Evolutionary conservation across 2,888 invertebrate species (phyloP), one percentile per base, ranked within the genome.

Genomic region (Melanargia galathea): DNA sequence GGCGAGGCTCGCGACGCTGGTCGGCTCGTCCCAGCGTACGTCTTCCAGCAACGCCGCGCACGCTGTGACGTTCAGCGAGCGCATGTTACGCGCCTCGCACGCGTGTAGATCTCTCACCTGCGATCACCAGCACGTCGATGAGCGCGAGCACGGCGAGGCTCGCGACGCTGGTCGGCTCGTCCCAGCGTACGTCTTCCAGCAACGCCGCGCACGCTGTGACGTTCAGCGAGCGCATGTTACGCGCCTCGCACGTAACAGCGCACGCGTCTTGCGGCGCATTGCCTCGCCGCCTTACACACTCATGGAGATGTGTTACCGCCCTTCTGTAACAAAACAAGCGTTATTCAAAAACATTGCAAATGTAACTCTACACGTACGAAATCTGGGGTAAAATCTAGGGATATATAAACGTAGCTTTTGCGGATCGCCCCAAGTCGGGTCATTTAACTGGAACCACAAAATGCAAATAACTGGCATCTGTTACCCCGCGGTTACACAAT

Each of bases 71-170:
- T 16, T 26, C 30, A 30, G 16, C 45, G 45, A 20, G 45, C 11
- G 45, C 20, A 11, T 45, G 20, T 45, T 45, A 45, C 45, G 20
- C 20, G 45, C 11, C 18, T 2, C 43, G 10, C 43, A 43, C 43
- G 43, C 1, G 16, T n/a, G n/a, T n/a, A n/a, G n/a, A n/a, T n/a
- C n/a, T n/a, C n/a, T n/a, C 56, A 90, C 89, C 98, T 63, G 96
- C 94, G 70, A 98, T 95, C 71, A 98, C 97, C 83, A 97, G 94
- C 57, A 97, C 94, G 86, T 97, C 96, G 81, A 98, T 96, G 74
- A 97, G 93, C 69, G 95, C 95, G 70, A 97, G 93, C 76, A 96
- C 92, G 76, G 95, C 94, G 78, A 97, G 93, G 80, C 95, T 95
- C 76, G 94, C 93, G 79, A 97, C 91, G 83, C 95, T 94, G 82